Evolutionary conservation across 2,888 invertebrate genomes (phyloP).

Genomic region (Agapostemon virescens): DNA sequence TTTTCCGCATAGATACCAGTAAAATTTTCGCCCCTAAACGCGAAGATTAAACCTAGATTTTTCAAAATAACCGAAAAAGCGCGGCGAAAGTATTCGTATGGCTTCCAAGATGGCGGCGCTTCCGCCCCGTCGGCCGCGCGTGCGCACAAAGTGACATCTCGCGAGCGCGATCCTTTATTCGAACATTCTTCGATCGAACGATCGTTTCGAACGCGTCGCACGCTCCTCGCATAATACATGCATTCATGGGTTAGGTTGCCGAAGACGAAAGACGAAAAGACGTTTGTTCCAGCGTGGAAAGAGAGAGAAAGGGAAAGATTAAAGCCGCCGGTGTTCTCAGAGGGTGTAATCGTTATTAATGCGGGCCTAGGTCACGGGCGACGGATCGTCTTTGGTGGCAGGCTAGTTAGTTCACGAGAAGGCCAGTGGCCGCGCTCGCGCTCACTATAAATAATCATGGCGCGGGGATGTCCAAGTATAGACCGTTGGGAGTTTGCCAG

Average conservation of each 20-base stretch:
- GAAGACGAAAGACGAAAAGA: background rate
- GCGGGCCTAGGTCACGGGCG: slow-evolving; percentile 82
- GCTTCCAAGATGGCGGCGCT: background rate
- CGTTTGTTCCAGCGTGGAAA: background rate
- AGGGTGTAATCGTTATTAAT: slow-evolving; percentile 77
- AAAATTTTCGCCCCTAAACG: background rate
- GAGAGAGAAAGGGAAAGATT: too few species aligned
- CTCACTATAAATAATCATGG: slow-evolving; percentile 87
- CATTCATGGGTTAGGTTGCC: too few species aligned
- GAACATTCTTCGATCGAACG: slow-evolving; percentile 12
- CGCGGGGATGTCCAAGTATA: slow-evolving; percentile 92
- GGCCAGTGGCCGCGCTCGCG: slow-evolving; percentile 81
- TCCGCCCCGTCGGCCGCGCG: background rate
- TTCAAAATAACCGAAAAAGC: background rate
- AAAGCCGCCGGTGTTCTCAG: slow-evolving; percentile 38
- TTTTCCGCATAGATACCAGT: background rate
- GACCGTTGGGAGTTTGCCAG: slow-evolving; percentile 90
- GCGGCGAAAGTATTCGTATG: background rate
- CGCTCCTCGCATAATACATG: background rate
- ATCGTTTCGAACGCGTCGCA: background rate
- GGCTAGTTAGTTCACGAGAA: slow-evolving; percentile 82
- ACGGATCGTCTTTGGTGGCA: slow-evolving; percentile 78
- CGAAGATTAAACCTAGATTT: background rate
- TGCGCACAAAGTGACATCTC: background rate
- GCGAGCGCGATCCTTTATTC: background rate